Conservation (phyloP, 2,797 vertebrate genomes). For the Eospalax fontanierii region DNA sequence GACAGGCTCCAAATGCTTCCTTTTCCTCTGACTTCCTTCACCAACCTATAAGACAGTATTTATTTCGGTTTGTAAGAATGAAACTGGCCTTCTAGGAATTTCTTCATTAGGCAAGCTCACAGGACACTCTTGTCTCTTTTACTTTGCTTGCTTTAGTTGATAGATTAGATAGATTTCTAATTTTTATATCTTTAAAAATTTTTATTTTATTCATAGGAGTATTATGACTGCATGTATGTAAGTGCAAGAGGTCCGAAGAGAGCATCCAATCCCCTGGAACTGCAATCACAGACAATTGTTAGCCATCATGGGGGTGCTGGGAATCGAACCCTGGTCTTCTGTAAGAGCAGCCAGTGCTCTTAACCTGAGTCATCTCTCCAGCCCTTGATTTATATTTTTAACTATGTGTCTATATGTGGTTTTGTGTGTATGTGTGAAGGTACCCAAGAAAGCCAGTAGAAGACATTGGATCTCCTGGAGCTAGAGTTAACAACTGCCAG, state of each 20-base stretch:
- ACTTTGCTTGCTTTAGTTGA: neutral
- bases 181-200: neutral
- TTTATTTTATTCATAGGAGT: no score
- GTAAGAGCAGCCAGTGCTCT: neutral
- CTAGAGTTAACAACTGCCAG: neutral
- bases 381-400: neutral
- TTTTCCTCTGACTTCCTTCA: conserved; percentile 1
- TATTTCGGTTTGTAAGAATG: neutral
- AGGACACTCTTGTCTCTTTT: neutral
- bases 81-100: conserved; percentile 42
- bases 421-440: neutral
- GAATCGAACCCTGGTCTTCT: neutral
- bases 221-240: no score
- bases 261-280: no score
- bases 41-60: neutral
- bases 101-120: neutral
- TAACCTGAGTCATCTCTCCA: neutral
- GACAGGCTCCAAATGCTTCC: neutral
- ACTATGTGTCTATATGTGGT: neutral
- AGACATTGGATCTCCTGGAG: neutral
- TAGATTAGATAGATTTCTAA: neutral
- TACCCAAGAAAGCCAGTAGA: neutral
- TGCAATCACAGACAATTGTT: neutral
- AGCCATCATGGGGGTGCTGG: neutral
- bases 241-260: no score